Base-by-base conservation (phyloP, 2,797 vertebrate genomes). In the Microctenopoma stevenorrisi region DNA sequence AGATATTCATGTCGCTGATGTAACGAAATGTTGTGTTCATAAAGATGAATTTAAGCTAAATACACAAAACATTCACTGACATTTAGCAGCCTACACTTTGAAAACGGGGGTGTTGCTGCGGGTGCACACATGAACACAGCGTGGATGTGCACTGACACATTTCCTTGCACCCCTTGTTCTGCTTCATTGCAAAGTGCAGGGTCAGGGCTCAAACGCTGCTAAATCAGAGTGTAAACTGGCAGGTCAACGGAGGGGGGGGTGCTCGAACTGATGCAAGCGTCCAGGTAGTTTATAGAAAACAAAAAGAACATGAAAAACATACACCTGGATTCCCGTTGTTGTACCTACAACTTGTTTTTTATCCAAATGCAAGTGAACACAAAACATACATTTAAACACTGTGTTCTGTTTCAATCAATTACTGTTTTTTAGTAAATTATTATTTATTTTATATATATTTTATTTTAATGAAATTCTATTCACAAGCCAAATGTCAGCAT, bases 1-100 rank as follows among this genome's bases (percentile, higher is more conserved):
- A 73, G 47, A 37, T 15, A 52, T 75, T 78, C 42, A 74, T 46
- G 37, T 43, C 43, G 49, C 53, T 55, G 42, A 69, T 59, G 38
- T 33, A 69, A 68, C 30, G 1, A 51, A 50, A 54, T n/a, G 14
- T 10, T 10, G 58, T 42, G 37, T 37, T 38, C 49, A 67, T 47
- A 43, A 18, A 49, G 49, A 56, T 50, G n/a, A 67, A 43, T 64
- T 68, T 54, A 50, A 68, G 65, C 37, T 12, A 33, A 64, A 70
- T 3, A 42, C 9, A 64, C 12, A 64, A 46, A 42, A 56, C 30
- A 25, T 6, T 52, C 5, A 28, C 15, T 11, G 15, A 43, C 22
- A 56, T 52, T 14, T 51, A 44, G 58, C 47, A 76, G 52, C 38
- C 48, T 5, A 28, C 22, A 53, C 18, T 30, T 3, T 37, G 28